phyloP scores from a whole-genome alignment of 2,797 vertebrate genomes.

The Pyrrhura leucotis region DNA sequence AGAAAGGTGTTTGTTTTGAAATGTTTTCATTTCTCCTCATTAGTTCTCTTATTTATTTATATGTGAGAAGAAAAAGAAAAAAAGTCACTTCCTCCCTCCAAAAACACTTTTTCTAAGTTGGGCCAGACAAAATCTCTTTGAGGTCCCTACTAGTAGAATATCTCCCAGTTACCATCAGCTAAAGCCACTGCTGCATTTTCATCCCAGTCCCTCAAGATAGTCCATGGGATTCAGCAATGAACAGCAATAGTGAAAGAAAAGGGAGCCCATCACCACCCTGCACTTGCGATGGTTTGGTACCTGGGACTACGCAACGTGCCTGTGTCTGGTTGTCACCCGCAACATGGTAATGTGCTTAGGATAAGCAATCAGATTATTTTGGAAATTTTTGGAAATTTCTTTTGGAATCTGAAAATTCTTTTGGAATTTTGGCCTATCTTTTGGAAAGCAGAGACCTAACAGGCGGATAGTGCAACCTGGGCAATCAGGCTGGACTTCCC shows the following conservation, averaged over 20 bases:
- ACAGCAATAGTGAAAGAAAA: background rate
- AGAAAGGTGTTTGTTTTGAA: background rate
- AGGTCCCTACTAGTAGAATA: background rate
- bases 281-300: accelerated
- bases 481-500: background rate
- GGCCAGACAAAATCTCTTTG: background rate
- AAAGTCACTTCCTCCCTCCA: background rate
- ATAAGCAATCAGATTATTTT: background rate
- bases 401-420: too few species aligned
- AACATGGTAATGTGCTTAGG: accelerated
- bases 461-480: accelerated
- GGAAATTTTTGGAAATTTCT: too few species aligned
- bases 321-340: background rate
- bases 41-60: background rate
- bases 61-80: background rate
- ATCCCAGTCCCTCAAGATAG: accelerated
- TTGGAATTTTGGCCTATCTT: too few species aligned
- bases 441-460: background rate
- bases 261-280: background rate
- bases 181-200: background rate
- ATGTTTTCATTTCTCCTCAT: background rate
- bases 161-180: background rate
- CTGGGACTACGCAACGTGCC: background rate
- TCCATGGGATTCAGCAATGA: background rate
- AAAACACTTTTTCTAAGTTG: background rate